These are phyloP conservation scores for Rynchops niger DNA, from an alignment of 2,113 vertebrate species.

Conservation along the genomic window DNA sequence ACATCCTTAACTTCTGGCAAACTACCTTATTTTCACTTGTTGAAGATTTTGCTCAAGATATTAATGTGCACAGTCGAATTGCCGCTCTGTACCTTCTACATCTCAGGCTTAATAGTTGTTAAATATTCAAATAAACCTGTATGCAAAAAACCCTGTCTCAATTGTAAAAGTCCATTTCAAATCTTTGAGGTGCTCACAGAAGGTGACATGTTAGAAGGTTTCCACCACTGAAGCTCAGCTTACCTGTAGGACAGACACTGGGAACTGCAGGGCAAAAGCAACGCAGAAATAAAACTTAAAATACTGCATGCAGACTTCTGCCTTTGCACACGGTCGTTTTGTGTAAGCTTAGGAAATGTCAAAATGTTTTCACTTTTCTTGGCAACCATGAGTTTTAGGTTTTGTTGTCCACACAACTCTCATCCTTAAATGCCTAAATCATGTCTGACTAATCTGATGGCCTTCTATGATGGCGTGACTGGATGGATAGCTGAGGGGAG, in stretches of 20 bases:
- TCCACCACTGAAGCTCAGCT: not conserved
- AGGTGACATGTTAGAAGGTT: not conserved
- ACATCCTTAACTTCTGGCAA: not conserved
- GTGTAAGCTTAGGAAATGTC: not conserved
- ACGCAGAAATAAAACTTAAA: not conserved
- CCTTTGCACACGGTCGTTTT: not conserved
- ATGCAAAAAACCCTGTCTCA: not conserved
- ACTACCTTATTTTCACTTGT: not conserved
- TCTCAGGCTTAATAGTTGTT: not conserved
- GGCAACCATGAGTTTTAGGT: not conserved
- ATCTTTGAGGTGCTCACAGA: not conserved
- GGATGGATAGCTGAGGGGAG: too few species aligned
- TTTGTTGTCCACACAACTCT: not conserved
- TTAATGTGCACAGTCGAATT: not conserved
- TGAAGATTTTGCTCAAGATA: not conserved
- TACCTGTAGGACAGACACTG: not conserved
- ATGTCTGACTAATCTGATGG: too few species aligned
- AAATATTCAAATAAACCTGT: not conserved
- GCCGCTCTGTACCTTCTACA: not conserved
- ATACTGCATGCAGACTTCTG: not conserved
- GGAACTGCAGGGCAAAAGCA: not conserved
- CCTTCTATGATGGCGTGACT: too few species aligned
- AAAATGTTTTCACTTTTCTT: not conserved
- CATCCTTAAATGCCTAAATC: accelerated
- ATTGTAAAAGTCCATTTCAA: not conserved